Evolutionary conservation across 2,888 invertebrate species (phyloP), one percentile per base, ranked within the genome.

Genomic region (Homarus gammarus): DNA sequence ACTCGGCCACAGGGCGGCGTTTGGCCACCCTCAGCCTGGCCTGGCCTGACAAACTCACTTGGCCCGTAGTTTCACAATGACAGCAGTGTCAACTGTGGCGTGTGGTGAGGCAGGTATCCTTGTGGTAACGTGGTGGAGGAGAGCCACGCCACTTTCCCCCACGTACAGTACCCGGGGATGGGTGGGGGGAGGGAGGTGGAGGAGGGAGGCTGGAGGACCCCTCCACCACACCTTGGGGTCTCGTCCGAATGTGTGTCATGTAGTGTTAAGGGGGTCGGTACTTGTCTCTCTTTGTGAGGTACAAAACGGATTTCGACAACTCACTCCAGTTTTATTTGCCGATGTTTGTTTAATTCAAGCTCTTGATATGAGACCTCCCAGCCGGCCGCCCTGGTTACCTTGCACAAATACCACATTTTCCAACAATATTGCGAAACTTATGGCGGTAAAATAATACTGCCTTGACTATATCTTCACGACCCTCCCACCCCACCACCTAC

Each of bases 291-390:
- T 56, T 56, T 56, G 56, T 56, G 56, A 56, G 56, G 56, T n/a
- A n/a, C 56, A 56, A 56, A 56, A 56, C 56, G 56, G 56, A 56
- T 56, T 56, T 56, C 56, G 56, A 56, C 56, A 56, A 56, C 56
- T 56, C 56, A 56, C 56, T 56, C 56, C 15, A 56, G 18, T 56
- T 56, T 56, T 56, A 56, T 56, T 56, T 56, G 56, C 56, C 18
- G 56, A 56, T 56, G 56, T 56, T 56, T 56, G 56, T 18, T 56
- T 56, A 56, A 56, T 56, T 56, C 56, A 56, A 18, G 56, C 44
- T 56, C 56, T 56, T 56, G 56, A 56, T 56, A 56, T 56, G 56
- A 56, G 56, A 56, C 22, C 56, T 22, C 56, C 22, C n/a, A n/a
- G n/a, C n/a, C n/a, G n/a, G 15, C 18, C 56, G 56, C 56, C 56